These are phyloP conservation scores for Branchipolynoe longqiensis DNA, from an alignment of 2,888 invertebrate species.

Conservation along the genomic window DNA sequence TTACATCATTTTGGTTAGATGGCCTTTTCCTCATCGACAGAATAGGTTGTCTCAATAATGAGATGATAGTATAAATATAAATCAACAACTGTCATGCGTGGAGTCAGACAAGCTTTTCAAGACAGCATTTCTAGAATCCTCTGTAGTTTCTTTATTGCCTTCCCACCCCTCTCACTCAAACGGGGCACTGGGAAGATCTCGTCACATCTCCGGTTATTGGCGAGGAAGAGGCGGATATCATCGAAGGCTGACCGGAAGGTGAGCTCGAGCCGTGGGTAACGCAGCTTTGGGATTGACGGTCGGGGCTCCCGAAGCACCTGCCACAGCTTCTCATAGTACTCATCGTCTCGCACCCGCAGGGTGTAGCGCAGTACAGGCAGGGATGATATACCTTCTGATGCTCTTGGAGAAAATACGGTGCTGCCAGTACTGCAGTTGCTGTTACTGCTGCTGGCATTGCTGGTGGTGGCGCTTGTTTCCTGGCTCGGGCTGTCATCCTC, in stretches of 20 bases:
- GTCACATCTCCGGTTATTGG: slow-evolving; percentile 53
- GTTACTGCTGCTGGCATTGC: neutral
- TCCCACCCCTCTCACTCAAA: slow-evolving; percentile 47
- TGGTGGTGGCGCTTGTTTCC: neutral
- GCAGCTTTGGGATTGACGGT: slow-evolving; percentile 41
- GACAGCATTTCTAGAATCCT: slow-evolving; percentile 9
- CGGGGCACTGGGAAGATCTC: slow-evolving; percentile 57
- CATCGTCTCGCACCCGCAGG: neutral
- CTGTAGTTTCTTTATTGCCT: slow-evolving; percentile 55
- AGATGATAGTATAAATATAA: no score
- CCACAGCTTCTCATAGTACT: slow-evolving; percentile 15
- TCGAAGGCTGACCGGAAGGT: slow-evolving; percentile 57
- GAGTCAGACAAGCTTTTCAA: neutral
- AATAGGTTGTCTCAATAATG: no score
- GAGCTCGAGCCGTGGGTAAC: slow-evolving; percentile 56
- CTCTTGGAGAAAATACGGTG: neutral
- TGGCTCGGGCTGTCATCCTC: neutral
- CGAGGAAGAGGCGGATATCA: slow-evolving; percentile 58
- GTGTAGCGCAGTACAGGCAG: neutral
- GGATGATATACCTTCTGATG: neutral
- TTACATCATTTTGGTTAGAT: no score
- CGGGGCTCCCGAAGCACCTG: neutral
- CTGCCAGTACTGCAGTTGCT: no score
- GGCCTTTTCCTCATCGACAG: no score
- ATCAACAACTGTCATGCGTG: no score